Evolutionary conservation across 2,113 vertebrate genomes (phyloP), one percentile per base, ranked within the genome.

Genomic region (Oncorhynchus kisutch): DNA sequence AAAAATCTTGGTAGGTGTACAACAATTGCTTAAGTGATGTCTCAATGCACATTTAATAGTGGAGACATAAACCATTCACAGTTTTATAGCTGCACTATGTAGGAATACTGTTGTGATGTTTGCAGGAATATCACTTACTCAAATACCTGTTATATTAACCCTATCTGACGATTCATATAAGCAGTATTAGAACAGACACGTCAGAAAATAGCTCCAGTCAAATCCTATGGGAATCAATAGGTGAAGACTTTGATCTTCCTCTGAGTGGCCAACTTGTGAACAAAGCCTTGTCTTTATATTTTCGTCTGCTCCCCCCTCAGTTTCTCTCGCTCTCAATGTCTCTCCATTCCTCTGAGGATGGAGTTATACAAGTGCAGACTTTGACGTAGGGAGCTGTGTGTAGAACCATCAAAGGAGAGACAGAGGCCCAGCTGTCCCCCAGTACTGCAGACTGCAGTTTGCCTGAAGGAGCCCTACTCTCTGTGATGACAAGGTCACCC

Each of bases 191-290:
- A 18, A 54, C 51, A 54, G 51, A 54, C 51, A 54, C 4, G 16
- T 54, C 64, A 29, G 22, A 27, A 27, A 13, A 67, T 16, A 16
- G 16, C 65, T 67, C 65, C 6, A 29, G 25, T 67, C 65, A 31
- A 27, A 67, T 29, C 65, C 14, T 67, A 27, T 18, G 25, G 13
- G 25, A 67, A 31, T 31, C 27, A 29, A 16, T 54, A 14, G 51
- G 13, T 62, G 59, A 62, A 22, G 31, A 68, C 18, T 31, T 69
- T 80, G 66, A 71, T 76, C 60, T 65, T 72, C 75, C 75, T 82
- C 75, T 70, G 66, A 54, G 67, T 74, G 83, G 83, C 82, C 83
- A 82, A 79, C 64, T 60, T 73, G 73, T 60, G 77, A 78, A 75
- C 77, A 73, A 45, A 75, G 66, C 72, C 78, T 71, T 79, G 73